Base-by-base conservation (phyloP, 2,797 vertebrate genomes). In the Kryptolebias ocellatus region DNA sequence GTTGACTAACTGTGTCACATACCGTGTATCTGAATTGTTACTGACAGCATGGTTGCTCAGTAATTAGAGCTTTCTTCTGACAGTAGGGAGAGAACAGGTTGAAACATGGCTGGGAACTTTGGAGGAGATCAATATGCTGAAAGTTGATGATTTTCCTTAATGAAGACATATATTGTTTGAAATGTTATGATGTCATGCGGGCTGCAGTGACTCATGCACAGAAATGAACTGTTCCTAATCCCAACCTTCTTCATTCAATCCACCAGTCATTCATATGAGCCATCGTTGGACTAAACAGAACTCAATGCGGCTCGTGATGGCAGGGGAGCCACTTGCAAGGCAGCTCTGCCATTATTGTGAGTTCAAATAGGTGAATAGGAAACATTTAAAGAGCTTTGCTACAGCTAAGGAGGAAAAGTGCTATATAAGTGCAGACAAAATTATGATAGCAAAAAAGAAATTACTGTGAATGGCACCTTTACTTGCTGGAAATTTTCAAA, bases 271-370 rank as follows among this genome's bases (percentile, higher is more conserved):
- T 45, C 12, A 45, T 37, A 44, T 20, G 11, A 53, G 58, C 17
- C 39, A 28, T 53, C 27, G 20, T 52, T 63, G 24, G 20, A 53
- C 15, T 24, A 17, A 46, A 29, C 42, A 59, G 57, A 60, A 60
- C 11, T 4, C 15, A 29, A 31, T 5, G 57, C 18, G 18, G 28
- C 9, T 59, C 4, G 1, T 16, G 15, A 28, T 31, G 6, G 20
- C 15, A 59, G 42, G 39, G 14, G 3, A 47, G 27, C 27, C 29
- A 4, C 8, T 52, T 62, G 14, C 11, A 17, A 12, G 4, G 31
- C 31, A 61, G 31, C 31, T 51, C 20, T 52, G 60, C 49, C 7
- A 42, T 53, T 42, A 42, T 27, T 52, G 29, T 10, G 14, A 27
- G 20, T 53, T 63, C 37, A 63, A 53, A 63, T 20, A 7, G 49